These are phyloP conservation scores for Mimachlamys varia DNA, from an alignment of 2,888 invertebrate species.

Conservation along the genomic window DNA sequence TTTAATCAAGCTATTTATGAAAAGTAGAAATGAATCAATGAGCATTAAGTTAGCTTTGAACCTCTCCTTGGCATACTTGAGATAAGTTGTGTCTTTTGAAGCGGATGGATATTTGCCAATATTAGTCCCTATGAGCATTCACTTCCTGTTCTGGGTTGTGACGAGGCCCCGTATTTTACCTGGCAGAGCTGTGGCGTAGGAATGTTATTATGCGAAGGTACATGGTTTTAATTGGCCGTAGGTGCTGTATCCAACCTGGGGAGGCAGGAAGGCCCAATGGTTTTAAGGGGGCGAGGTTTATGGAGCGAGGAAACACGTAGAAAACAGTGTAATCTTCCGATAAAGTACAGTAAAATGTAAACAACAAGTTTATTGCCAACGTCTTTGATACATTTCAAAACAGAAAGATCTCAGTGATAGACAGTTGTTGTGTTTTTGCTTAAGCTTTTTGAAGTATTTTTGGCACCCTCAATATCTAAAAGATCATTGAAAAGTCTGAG, in stretches of 20 bases:
- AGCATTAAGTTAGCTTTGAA: background rate
- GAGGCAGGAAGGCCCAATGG: background rate
- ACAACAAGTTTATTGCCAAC: background rate
- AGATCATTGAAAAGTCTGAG: background rate
- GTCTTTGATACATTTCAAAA: background rate
- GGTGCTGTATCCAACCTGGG: background rate
- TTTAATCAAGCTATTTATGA: conserved; percentile 19
- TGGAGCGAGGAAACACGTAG: background rate
- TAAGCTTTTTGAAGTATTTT: background rate
- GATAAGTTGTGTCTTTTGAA: conserved; percentile 27
- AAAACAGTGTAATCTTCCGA: background rate
- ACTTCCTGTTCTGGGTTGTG: conserved; percentile 10
- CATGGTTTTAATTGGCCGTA: background rate
- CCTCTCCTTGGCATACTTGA: background rate
- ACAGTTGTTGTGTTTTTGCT: conserved; percentile 10
- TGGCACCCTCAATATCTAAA: background rate
- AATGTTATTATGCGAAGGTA: conserved; percentile 34
- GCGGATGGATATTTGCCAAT: background rate
- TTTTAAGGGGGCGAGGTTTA: background rate
- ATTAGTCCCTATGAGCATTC: background rate
- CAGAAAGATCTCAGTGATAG: background rate
- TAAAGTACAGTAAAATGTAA: background rate
- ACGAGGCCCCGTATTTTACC: background rate
- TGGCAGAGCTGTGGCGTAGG: background rate
- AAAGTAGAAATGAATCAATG: conserved; percentile 33